phyloP scores from a whole-genome alignment of 2,888 invertebrate genomes.

The Crocallis elinguaria region DNA sequence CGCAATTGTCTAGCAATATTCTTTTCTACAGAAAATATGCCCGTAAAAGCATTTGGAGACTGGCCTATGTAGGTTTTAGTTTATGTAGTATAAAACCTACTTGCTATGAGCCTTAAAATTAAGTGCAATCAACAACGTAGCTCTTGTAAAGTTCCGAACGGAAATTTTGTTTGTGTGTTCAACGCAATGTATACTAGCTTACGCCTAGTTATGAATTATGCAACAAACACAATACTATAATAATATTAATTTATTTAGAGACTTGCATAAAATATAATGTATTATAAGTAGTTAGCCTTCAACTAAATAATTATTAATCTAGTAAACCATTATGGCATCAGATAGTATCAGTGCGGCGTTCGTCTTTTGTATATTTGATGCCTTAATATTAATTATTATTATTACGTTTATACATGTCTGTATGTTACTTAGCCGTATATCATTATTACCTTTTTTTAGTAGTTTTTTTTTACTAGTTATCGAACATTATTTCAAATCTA shows the following conservation, averaged over 20 bases:
- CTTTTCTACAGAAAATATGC: neutral
- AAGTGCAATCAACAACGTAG: neutral
- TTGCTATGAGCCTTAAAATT: neutral
- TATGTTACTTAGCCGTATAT: constrained; percentile 22
- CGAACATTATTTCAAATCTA: constrained; percentile 9
- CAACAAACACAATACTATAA: constrained; percentile 37
- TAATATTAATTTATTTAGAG: constrained; percentile 62
- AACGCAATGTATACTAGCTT: constrained; percentile 22
- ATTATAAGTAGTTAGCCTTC: constrained; percentile 80
- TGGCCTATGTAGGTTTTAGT: neutral
- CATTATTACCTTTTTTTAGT: constrained; percentile 14
- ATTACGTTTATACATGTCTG: constrained; percentile 30
- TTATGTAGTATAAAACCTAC: neutral
- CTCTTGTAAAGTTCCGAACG: neutral
- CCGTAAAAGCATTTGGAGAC: neutral
- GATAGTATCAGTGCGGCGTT: constrained; percentile 8
- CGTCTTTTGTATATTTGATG: constrained; percentile 32
- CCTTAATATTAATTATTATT: constrained; percentile 27
- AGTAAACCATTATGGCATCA: constrained; percentile 43
- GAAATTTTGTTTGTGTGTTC: neutral
- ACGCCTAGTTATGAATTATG: constrained; percentile 36
- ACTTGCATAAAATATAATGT: constrained; percentile 74
- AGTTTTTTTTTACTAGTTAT: constrained; percentile 15
- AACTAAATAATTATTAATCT: constrained; percentile 57
- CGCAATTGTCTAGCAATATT: too few relatives aligned